phyloP scores from a whole-genome alignment of 2,113 vertebrate genomes.

The Lepus americanus region DNA sequence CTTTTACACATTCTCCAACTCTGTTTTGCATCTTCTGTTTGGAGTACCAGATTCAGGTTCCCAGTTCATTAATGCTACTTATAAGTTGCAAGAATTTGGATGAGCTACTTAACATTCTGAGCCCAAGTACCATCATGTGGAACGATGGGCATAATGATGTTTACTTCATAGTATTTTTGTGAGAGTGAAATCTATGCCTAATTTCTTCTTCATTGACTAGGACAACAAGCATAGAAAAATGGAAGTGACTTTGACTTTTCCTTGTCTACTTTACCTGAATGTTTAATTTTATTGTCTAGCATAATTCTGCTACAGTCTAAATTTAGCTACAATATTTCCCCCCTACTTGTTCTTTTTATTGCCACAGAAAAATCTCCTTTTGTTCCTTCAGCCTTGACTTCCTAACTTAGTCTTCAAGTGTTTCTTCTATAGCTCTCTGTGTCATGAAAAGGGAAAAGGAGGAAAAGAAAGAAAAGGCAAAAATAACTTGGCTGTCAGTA shows the following conservation, averaged over 20 bases:
- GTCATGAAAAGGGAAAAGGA: constrained; percentile 8
- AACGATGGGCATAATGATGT: neutral
- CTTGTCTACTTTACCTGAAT: neutral
- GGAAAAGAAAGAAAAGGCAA: neutral
- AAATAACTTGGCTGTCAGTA: neutral
- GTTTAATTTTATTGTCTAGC: neutral
- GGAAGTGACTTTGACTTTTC: neutral
- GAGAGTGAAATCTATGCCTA: neutral
- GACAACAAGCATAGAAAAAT: neutral
- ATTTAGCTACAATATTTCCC: neutral
- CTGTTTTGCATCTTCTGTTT: neutral
- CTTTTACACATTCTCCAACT: neutral
- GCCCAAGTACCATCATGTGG: neutral
- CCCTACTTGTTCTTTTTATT: neutral
- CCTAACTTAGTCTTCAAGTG: neutral
- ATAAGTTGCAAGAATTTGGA: neutral
- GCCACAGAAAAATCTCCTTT: neutral
- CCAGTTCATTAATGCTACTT: neutral
- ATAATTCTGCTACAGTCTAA: neutral
- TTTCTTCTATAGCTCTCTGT: neutral
- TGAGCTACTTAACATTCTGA: neutral
- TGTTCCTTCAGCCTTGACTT: neutral
- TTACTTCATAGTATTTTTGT: neutral
- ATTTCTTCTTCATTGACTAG: neutral
- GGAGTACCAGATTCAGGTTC: neutral